A percentile compares a stretch with the other conserved stretches of the same genome.
These are phyloP conservation scores for Drosophila macrospina DNA, from an alignment of 2,888 invertebrate genomes.

Conservation along the genomic window DNA sequence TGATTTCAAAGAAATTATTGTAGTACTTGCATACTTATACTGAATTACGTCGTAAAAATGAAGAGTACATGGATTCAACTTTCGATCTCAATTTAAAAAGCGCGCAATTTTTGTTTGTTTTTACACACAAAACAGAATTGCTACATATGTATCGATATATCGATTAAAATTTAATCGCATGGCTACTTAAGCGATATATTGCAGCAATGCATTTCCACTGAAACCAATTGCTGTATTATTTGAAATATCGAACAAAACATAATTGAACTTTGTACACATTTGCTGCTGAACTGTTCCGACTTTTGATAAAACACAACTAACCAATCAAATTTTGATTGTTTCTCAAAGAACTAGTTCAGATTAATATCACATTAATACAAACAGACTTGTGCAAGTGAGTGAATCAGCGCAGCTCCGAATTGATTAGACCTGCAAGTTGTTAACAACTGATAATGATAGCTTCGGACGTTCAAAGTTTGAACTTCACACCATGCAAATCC, in stretches of 20 bases:
- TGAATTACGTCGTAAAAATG: too few relatives aligned
- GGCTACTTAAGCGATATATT: not conserved
- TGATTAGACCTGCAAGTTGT: slow-evolving; percentile 44
- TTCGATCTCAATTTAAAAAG: too few relatives aligned
- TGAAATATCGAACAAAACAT: not conserved
- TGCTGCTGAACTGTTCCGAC: not conserved
- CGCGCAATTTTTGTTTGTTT: not conserved
- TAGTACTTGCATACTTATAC: too few relatives aligned
- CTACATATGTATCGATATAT: slow-evolving; percentile 17
- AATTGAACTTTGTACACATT: not conserved
- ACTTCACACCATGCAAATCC: slow-evolving; percentile 59
- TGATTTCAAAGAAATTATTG: too few relatives aligned
- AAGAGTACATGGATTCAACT: too few relatives aligned
- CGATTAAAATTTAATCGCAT: not conserved
- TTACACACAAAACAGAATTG: slow-evolving; percentile 9
- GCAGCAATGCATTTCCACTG: not conserved
- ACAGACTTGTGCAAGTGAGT: slow-evolving; percentile 17
- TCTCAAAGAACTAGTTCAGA: slow-evolving; percentile 20
- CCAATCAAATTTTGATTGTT: not conserved
- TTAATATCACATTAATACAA: slow-evolving; percentile 3
- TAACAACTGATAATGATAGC: slow-evolving; percentile 57
- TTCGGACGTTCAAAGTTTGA: slow-evolving; percentile 53
- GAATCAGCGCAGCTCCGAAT: slow-evolving; percentile 34
- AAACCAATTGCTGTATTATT: not conserved
- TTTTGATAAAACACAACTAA: not conserved